Percentiles rank a stretch among this genome's conserved stretches.
Evolutionary conservation across 2,113 vertebrate genomes (phyloP).

Genomic region (Pteronura brasiliensis): DNA sequence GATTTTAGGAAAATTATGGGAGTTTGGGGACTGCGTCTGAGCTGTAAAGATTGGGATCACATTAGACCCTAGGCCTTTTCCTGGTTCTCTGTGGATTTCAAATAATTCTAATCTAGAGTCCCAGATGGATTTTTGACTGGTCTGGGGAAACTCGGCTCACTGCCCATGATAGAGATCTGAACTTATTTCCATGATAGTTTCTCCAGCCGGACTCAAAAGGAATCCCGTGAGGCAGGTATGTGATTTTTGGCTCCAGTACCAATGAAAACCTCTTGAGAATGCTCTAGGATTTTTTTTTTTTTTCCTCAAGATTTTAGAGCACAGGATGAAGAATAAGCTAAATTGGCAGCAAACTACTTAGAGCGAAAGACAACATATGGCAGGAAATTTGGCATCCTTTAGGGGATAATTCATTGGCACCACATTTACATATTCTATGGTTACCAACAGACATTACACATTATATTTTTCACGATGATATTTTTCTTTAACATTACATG

Average conservation of each 20-base stretch:
- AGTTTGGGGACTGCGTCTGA: slow-evolving; percentile 21
- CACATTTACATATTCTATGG: slow-evolving; percentile 50
- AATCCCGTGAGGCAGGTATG: slow-evolving; percentile 16
- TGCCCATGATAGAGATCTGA: not conserved
- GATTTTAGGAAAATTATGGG: slow-evolving; percentile 1
- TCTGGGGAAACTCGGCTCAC: not conserved
- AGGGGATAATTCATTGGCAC: slow-evolving; percentile 48
- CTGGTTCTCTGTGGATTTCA: slow-evolving; percentile 35
- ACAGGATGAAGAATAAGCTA: slow-evolving; percentile 40
- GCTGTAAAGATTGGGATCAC: not conserved
- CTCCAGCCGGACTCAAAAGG: slow-evolving; percentile 41
- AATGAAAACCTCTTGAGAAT: slow-evolving; percentile 56
- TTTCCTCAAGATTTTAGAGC: slow-evolving; percentile 46
- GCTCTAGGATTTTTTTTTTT: not conserved
- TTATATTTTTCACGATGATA: slow-evolving; percentile 48
- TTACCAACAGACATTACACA: slow-evolving; percentile 47
- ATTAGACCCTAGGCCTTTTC: not conserved
- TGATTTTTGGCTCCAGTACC: slow-evolving; percentile 65
- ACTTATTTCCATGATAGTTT: slow-evolving; percentile 59
- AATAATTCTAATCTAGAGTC: slow-evolving; percentile 10
- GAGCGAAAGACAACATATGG: slow-evolving; percentile 62
- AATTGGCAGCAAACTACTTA: slow-evolving; percentile 53
- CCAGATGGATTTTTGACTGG: not conserved
- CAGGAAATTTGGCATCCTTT: slow-evolving; percentile 61
- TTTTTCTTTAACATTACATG: slow-evolving; percentile 42